Evolutionary conservation across 2,888 invertebrate genomes (phyloP), one percentile per base, ranked within the genome.

Genomic region (Bibio marci): DNA sequence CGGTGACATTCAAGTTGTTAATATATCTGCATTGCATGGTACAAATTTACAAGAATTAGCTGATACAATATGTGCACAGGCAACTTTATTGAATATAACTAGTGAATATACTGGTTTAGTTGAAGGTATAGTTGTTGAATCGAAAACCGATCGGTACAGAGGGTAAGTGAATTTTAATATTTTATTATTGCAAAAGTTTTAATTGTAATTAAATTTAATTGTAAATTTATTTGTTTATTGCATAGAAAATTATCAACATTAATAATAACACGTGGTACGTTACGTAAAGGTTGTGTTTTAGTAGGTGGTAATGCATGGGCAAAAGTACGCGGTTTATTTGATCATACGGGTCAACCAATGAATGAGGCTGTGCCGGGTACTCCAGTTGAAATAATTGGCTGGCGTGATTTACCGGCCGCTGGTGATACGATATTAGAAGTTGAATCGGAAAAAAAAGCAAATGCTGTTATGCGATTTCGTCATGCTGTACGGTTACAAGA

Each of bases 91-190:
- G 75, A 77, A 83, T n/a, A 62, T 95, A 13, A 74, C 71, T 49
- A 83, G 82, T 0, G 91, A 94, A 59, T 78, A 79, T 1, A 70
- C 66, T 1, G 94, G 95, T 0, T 65, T 71, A 3, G 85, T 86
- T 0, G 94, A 97, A 62, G 97, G 86, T 1, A 75, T 82, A 12
- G 78, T 97, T 0, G 71, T 98, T 1, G 98, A 98, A 61, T 80
- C 92, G 1, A 76, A 71, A 45, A 65, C 73, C 1, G 74, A 85
- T 56, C 55, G 66, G 2, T 65, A 70, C 28, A 67, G 76, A 53
- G 86, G 85, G 71, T 73, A 53, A 51, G 49, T 30, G 15, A 30
- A 7, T 18, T 13, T 31, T 34, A 11, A 4, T 5, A 34, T 12
- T 41, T 39, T 3, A 30, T 13, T 36, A 4, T 35, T 19, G 12